Evolutionary conservation across 37 sponge, comb jelly and placozoan species (phyloP), one percentile per base, ranked within the genome.

Genomic region (Chondrilla cf. caribensis): DNA sequence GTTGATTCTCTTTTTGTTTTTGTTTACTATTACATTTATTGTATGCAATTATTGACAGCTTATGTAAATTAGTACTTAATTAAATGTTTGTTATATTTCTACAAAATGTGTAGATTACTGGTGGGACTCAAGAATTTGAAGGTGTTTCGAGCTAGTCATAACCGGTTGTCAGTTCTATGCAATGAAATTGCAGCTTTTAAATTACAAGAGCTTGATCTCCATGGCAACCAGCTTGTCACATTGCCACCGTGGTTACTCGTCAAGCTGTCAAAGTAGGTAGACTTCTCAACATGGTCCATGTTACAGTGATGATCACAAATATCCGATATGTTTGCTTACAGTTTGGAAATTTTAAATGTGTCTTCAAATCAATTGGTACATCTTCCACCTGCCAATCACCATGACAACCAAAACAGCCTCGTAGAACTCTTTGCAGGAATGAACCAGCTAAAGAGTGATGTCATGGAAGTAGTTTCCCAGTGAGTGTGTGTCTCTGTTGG

Each of bases 261-360:
- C 8, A 70, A 68, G 21, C 62, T 51, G 39, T 58, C 60, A 70
- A 25, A 81, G 87, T 73, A 58, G 39, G 54, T 60, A 26, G 6
- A 47, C 51, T 14, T 47, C 11, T 47, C 9, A 47, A 47, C 51
- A 47, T 47, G 51, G 51, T 47, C 11, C 11, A 47, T 47, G 51
- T n/a, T n/a, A 11, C 51, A 14, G 51, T 47, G 11, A 47, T 47
- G 11, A 47, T 47, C 51, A 47, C 11, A 14, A 6, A 47, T 47
- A 6, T 47, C 11, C 11, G 51, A 11, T 47, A 47, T 47, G 26
- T 35, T 71, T 7, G 17, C 22, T 29, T 44, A 18, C 75, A 90
- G 90, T 32, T 58, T 92, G 44, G 60, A 77, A 15, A 78, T 71
- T 37, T 60, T 92, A 1, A 87, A 92, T 77, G 65, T 89, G 28